Conservation (phyloP, 1,140 invertebrate species). For the Listronotus bonariensis region DNA sequence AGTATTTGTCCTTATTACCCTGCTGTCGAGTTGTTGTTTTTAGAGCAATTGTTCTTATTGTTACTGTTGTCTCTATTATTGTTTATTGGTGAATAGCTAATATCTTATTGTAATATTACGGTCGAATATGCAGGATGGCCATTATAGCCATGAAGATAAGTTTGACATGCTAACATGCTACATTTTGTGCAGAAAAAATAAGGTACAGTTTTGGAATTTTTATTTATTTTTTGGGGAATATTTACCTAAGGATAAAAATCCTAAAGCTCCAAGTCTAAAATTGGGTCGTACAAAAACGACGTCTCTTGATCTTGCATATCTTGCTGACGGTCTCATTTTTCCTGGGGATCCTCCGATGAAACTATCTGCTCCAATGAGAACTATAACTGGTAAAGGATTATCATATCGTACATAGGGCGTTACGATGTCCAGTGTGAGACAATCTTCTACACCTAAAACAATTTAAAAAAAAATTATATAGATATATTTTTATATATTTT, state of each 20-base stretch:
- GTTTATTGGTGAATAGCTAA: no score
- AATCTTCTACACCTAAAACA: conserved; percentile 66
- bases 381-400: conserved; percentile 77
- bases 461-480: background rate
- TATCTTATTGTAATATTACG: no score
- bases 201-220: no score
- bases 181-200: no score
- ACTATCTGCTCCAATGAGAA: conserved; percentile 78
- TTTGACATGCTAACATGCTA: no score
- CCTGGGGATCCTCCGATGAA: conserved; percentile 74
- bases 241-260: conserved; percentile 68
- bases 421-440: conserved; percentile 78
- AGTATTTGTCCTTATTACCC: no score
- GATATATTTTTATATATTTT: conserved; percentile 3
- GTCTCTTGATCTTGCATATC: conserved; percentile 65
- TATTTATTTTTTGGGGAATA: no score
- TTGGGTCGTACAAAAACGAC: conserved; percentile 84
- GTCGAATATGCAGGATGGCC: no score
- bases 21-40: no score
- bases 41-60: no score
- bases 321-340: conserved; percentile 56
- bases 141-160: no score
- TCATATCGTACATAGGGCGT: conserved; percentile 75
- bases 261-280: conserved; percentile 76
- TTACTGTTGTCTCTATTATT: no score